Conservation (phyloP, 2,797 vertebrate species). For the Gymnoscopelus braueri region DNA sequence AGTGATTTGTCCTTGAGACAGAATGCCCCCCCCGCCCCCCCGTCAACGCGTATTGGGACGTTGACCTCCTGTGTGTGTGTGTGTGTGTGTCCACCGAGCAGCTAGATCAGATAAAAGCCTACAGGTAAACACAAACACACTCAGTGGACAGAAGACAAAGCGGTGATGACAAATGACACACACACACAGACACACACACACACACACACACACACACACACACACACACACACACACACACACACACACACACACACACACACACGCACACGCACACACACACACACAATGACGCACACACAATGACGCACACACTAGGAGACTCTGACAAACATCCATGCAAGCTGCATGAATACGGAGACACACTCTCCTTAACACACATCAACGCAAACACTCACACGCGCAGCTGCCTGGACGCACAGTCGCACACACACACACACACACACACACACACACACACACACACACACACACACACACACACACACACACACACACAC, state of each 20-base stretch:
- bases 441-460: conserved; percentile 16
- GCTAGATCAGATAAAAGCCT: conserved; percentile 61
- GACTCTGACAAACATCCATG: background rate
- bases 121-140: conserved; percentile 73
- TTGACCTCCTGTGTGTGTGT: conserved; percentile 56
- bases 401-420: too few relatives aligned
- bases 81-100: conserved; percentile 6
- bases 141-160: conserved; percentile 61
- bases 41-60: conserved; percentile 19
- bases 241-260: conserved; percentile 15
- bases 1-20: conserved; percentile 37
- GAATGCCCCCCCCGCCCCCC: conserved; percentile 13
- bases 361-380: too few relatives aligned
- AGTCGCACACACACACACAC: background rate
- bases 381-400: too few relatives aligned
- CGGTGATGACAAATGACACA: conserved; percentile 53
- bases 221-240: conserved; percentile 15
- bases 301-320: conserved; percentile 18
- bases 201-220: background rate
- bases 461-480: background rate
- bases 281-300: conserved; percentile 19
- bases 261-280: background rate
- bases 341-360: too few relatives aligned
- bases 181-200: conserved; percentile 22
- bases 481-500: conserved; percentile 13